phyloP scores from a whole-genome alignment of 2,888 invertebrate genomes.

The Dynastes maya region DNA sequence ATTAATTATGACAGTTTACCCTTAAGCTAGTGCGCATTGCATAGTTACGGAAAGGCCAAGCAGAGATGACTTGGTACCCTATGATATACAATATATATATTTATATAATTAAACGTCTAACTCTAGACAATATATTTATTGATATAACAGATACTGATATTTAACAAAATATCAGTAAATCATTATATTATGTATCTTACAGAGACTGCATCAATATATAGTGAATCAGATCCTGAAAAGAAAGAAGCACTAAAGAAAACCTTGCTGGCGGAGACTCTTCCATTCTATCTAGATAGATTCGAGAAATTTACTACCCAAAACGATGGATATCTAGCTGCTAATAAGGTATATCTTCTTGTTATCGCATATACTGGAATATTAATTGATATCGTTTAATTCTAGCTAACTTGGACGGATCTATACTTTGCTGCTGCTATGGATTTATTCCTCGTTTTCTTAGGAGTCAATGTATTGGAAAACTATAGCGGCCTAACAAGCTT shows the following conservation, averaged over 20 bases:
- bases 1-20: no score
- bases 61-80: no score
- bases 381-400: constrained; percentile 13
- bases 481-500: constrained; percentile 10
- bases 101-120: not conserved
- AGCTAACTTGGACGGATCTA: constrained; percentile 41
- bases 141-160: not conserved
- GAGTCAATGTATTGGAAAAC: constrained; percentile 16
- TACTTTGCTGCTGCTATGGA: constrained; percentile 9
- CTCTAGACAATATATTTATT: not conserved
- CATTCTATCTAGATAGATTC: constrained; percentile 74
- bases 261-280: constrained; percentile 71
- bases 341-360: constrained; percentile 54
- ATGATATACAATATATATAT: no score
- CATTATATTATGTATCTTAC: constrained; percentile 50
- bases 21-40: no score
- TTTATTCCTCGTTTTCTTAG: not conserved
- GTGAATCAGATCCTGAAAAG: constrained; percentile 72
- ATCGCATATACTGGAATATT: not conserved
- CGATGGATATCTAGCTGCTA: constrained; percentile 74
- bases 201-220: constrained; percentile 73
- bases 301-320: constrained; percentile 74
- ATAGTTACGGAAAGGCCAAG: no score
- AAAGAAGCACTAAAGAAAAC: constrained; percentile 73
- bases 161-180: no score